A percentile compares a stretch with the other conserved stretches of the same genome.
Evolutionary conservation across 2,888 invertebrate genomes (phyloP).

Genomic region (Biston betularia): DNA sequence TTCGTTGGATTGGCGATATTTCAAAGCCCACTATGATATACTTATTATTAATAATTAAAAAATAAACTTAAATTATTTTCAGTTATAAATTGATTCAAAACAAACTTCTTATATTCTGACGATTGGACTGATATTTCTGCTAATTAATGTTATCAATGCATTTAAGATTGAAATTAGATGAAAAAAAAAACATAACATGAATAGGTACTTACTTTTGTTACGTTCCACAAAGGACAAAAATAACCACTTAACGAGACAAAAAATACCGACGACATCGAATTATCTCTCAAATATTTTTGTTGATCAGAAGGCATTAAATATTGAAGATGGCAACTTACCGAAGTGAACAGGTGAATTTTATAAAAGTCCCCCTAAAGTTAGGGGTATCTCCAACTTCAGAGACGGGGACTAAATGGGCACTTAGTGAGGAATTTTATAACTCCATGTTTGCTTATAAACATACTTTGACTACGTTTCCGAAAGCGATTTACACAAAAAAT

Average conservation of each 20-base stretch:
- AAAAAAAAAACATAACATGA: not conserved
- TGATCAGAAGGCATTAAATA: conserved; percentile 36
- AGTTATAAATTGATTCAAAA: too few species aligned
- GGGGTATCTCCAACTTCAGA: conserved; percentile 66
- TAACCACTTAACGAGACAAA: not conserved
- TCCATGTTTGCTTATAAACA: conserved; percentile 8
- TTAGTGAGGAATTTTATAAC: conserved; percentile 60
- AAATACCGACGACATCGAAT: conserved; percentile 4
- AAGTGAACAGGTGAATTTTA: conserved; percentile 57
- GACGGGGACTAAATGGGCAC: conserved; percentile 54
- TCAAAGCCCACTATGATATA: too few species aligned
- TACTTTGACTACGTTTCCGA: conserved; percentile 8
- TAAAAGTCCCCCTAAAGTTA: conserved; percentile 67
- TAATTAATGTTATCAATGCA: too few species aligned
- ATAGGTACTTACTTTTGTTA: too few species aligned
- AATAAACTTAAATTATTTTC: too few species aligned
- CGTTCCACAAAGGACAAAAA: not conserved
- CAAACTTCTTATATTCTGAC: too few species aligned
- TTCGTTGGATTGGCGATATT: too few species aligned
- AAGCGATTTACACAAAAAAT: conserved; percentile 7
- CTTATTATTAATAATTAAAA: too few species aligned
- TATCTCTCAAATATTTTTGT: conserved; percentile 28
- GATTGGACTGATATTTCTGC: too few species aligned
- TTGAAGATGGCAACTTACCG: conserved; percentile 2
- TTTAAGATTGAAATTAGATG: not conserved